phyloP scores from a whole-genome alignment of 2,888 invertebrate genomes.

The Glaucopsyche alexis region DNA sequence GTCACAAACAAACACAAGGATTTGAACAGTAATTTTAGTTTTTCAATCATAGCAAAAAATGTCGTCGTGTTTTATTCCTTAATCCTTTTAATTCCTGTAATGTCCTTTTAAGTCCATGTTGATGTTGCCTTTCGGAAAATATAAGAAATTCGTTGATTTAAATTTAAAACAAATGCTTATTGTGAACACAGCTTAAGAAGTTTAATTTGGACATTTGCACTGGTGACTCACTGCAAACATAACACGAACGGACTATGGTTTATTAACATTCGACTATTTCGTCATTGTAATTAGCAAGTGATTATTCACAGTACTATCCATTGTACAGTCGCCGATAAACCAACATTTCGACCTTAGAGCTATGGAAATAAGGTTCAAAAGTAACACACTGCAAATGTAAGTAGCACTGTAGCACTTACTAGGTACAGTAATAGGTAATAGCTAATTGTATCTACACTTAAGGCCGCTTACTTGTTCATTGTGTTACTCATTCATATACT shows the following conservation, averaged over 20 bases:
- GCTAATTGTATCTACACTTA: not conserved
- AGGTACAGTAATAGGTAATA: not conserved
- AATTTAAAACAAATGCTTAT: too few relatives aligned
- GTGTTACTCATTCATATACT: not conserved
- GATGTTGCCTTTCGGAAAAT: too few relatives aligned
- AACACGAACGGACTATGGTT: not conserved
- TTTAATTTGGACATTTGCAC: too few relatives aligned
- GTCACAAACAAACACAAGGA: too few relatives aligned
- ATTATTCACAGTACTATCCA: not conserved
- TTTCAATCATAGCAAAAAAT: too few relatives aligned
- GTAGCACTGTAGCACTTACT: not conserved
- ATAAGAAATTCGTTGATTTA: too few relatives aligned
- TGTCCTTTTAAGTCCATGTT: too few relatives aligned
- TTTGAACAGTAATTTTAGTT: too few relatives aligned
- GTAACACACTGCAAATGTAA: not conserved
- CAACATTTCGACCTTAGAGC: not conserved
- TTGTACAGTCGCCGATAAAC: not conserved
- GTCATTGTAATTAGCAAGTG: conserved; percentile 5
- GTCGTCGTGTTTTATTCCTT: too few relatives aligned
- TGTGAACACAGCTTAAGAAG: too few relatives aligned
- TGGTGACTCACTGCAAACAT: too few relatives aligned
- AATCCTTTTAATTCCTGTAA: too few relatives aligned
- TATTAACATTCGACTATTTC: not conserved
- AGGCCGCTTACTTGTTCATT: not conserved
- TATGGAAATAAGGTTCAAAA: not conserved